Evolutionary conservation across 2,797 vertebrate genomes (phyloP).

Genomic region (Diceros bicornis): DNA sequence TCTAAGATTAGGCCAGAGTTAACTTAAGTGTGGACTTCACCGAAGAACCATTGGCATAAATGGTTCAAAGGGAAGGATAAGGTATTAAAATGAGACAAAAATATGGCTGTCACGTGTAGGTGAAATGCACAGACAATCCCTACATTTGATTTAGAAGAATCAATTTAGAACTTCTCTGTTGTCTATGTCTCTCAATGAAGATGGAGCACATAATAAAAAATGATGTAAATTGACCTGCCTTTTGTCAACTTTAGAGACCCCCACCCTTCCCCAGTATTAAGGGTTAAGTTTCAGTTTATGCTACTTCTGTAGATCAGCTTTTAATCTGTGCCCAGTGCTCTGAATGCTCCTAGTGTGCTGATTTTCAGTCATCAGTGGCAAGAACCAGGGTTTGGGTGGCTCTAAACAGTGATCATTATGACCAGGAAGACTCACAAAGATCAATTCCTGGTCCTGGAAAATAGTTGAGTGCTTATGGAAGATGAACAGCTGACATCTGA

Average conservation of each 20-base stretch:
- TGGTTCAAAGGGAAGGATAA: neutral
- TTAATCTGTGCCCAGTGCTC: neutral
- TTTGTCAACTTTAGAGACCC: neutral
- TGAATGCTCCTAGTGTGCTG: neutral
- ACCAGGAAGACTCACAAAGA: neutral
- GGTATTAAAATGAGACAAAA: constrained; percentile 2
- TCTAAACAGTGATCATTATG: neutral
- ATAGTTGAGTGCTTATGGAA: neutral
- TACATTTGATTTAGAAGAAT: neutral
- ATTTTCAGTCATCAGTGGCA: neutral
- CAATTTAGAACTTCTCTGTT: neutral
- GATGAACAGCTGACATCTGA: neutral
- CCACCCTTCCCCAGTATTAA: too few relatives aligned
- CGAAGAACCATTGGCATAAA: neutral
- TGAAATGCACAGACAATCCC: neutral
- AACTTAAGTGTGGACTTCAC: neutral
- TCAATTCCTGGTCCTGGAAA: neutral
- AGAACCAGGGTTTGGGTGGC: neutral
- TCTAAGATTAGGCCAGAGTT: neutral
- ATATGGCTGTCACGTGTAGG: neutral
- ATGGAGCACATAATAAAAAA: neutral
- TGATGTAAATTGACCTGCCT: neutral
- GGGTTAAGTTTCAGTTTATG: neutral
- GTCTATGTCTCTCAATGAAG: neutral
- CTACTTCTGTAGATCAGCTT: neutral